Conservation (phyloP, 2,888 invertebrate genomes). For the Cerceris ruficornis region DNA sequence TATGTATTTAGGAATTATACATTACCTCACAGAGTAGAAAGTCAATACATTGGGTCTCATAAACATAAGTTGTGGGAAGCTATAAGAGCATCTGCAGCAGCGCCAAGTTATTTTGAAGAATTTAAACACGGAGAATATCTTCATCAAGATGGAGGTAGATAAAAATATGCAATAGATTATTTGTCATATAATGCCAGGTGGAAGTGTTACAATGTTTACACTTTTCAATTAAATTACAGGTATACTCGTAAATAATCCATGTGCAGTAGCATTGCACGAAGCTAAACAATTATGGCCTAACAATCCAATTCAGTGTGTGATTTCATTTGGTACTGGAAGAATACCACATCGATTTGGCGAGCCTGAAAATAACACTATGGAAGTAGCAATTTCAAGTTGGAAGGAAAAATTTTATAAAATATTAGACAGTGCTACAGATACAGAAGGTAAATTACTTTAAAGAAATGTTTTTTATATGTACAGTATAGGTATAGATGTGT, state of each 20-base stretch:
- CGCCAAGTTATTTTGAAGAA: slow-evolving; percentile 95
- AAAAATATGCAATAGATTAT: neutral
- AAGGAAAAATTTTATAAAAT: slow-evolving; percentile 91
- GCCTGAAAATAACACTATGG: slow-evolving; percentile 66
- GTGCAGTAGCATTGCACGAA: slow-evolving; percentile 94
- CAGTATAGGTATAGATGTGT: neutral
- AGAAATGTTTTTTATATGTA: neutral
- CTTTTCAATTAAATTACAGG: slow-evolving; percentile 87
- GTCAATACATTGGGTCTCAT: slow-evolving; percentile 88
- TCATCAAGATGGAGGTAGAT: slow-evolving; percentile 85
- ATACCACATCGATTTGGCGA: slow-evolving; percentile 78
- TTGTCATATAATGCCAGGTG: neutral
- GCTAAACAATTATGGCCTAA: slow-evolving; percentile 92
- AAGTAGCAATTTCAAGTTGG: slow-evolving; percentile 84
- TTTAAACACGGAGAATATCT: slow-evolving; percentile 87
- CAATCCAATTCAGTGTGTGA: slow-evolving; percentile 88
- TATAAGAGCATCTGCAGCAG: slow-evolving; percentile 94
- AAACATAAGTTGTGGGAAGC: slow-evolving; percentile 91
- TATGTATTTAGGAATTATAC: slow-evolving; percentile 94
- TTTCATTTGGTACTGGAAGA: slow-evolving; percentile 92
- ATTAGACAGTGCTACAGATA: slow-evolving; percentile 93
- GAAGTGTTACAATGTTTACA: slow-evolving; percentile 4
- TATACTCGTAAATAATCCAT: slow-evolving; percentile 93
- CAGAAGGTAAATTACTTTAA: slow-evolving; percentile 85
- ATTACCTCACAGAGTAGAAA: slow-evolving; percentile 86